phyloP scores from a whole-genome alignment of 35 echinoderm and acorn worm genomes.

The Holothuria glaberrima region DNA sequence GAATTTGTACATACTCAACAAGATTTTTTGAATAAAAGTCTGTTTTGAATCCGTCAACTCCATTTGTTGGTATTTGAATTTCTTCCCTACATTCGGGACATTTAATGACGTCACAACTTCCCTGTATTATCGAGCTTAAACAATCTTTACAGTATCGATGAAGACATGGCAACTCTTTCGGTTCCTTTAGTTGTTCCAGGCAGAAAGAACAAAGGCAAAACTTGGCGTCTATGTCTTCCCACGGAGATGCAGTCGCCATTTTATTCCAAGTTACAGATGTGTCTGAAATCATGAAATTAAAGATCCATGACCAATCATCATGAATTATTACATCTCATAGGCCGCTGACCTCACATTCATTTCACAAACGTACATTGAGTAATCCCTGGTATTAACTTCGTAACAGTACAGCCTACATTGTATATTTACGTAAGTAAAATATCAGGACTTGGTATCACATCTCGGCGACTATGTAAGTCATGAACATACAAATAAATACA shows the following conservation, averaged over 20 bases:
- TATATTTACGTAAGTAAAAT: no score
- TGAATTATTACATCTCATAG: no score
- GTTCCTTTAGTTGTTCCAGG: conserved; percentile 39
- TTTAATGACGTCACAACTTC: not conserved
- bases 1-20: not conserved
- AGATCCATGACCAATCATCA: no score
- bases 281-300: no score
- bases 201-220: conserved; percentile 28
- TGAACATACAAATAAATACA: no score
- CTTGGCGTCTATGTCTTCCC: conserved; percentile 18
- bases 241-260: conserved; percentile 14
- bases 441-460: no score
- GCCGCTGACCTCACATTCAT: no score
- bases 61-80: conserved; percentile 1
- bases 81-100: conserved; percentile 20
- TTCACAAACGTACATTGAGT: no score
- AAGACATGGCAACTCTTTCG: conserved; percentile 8
- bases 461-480: no score
- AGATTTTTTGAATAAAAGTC: conserved; percentile 26
- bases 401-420: no score
- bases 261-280: not conserved
- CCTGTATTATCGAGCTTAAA: not conserved
- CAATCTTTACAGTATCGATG: conserved; percentile 40
- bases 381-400: no score
- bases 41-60: conserved; percentile 35